phyloP scores from a whole-genome alignment of 2,113 vertebrate genomes.

The Dipodomys spectabilis region DNA sequence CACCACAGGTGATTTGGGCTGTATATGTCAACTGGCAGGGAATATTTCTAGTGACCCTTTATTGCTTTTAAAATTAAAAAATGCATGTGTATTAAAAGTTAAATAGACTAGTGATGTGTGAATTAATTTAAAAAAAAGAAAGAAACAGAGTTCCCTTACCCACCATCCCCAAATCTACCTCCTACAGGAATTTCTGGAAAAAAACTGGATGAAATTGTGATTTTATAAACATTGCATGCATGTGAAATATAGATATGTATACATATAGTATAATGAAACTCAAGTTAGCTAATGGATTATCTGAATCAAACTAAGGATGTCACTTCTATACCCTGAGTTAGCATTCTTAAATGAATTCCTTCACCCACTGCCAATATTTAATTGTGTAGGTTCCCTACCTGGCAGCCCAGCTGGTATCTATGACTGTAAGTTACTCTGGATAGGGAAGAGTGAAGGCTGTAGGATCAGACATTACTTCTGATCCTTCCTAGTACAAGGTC shows the following conservation, averaged over 20 bases:
- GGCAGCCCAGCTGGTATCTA: background rate
- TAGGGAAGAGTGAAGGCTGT: background rate
- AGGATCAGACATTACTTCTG: background rate
- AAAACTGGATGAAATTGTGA: background rate
- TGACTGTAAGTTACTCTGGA: background rate
- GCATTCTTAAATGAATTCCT: slow-evolving; percentile 42
- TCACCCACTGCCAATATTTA: background rate
- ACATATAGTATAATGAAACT: background rate
- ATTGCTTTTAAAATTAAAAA: slow-evolving; percentile 44
- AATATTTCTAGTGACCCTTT: background rate
- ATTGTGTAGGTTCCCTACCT: background rate
- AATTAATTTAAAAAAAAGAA: background rate
- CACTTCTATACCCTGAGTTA: background rate
- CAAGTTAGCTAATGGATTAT: background rate
- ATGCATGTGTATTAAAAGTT: slow-evolving; percentile 10
- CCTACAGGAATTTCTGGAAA: background rate
- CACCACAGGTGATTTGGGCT: background rate
- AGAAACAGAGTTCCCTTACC: background rate
- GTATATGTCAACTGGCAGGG: background rate
- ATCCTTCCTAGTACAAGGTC: background rate
- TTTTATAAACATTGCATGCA: background rate
- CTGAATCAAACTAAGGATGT: slow-evolving; percentile 32
- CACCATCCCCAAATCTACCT: no score
- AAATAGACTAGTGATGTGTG: background rate
- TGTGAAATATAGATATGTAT: background rate